Conservation (phyloP, 1,140 invertebrate species). For the Thaumetopoea pityocampa region DNA sequence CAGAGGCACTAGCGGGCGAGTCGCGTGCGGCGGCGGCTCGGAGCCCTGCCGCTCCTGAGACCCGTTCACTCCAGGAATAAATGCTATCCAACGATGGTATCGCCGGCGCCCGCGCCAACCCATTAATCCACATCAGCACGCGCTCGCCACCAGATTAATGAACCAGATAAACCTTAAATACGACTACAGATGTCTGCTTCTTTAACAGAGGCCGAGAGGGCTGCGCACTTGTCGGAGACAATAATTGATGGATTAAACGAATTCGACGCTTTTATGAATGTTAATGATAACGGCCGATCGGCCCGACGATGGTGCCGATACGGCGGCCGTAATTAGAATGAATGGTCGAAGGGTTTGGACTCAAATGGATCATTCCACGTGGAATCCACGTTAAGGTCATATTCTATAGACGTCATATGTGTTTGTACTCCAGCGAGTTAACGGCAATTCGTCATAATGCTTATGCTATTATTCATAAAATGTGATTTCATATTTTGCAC, state of each 20-base stretch:
- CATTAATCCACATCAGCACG: slow-evolving; percentile 71
- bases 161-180: slow-evolving; percentile 68
- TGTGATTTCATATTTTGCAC: too few relatives aligned
- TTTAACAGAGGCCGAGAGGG: slow-evolving; percentile 37
- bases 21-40: slow-evolving; percentile 40
- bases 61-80: slow-evolving; percentile 53
- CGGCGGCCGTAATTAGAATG: slow-evolving; percentile 52
- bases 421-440: not conserved
- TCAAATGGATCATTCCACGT: slow-evolving; percentile 35
- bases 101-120: slow-evolving; percentile 51
- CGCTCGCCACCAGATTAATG: slow-evolving; percentile 64
- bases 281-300: slow-evolving; percentile 47
- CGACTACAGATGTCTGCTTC: slow-evolving; percentile 57
- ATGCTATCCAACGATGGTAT: slow-evolving; percentile 55
- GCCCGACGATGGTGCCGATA: slow-evolving; percentile 26
- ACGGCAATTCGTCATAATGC: not conserved
- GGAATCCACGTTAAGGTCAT: slow-evolving; percentile 30
- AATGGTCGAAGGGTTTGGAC: slow-evolving; percentile 39
- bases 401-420: slow-evolving; percentile 10
- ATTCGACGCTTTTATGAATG: slow-evolving; percentile 54
- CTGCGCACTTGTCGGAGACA: slow-evolving; percentile 33
- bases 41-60: slow-evolving; percentile 25
- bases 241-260: slow-evolving; percentile 63
- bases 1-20: slow-evolving; percentile 5
- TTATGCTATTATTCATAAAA: not conserved